These are phyloP conservation scores for Macrosiphum euphorbiae DNA, from an alignment of 2,888 invertebrate species.

Conservation along the genomic window DNA sequence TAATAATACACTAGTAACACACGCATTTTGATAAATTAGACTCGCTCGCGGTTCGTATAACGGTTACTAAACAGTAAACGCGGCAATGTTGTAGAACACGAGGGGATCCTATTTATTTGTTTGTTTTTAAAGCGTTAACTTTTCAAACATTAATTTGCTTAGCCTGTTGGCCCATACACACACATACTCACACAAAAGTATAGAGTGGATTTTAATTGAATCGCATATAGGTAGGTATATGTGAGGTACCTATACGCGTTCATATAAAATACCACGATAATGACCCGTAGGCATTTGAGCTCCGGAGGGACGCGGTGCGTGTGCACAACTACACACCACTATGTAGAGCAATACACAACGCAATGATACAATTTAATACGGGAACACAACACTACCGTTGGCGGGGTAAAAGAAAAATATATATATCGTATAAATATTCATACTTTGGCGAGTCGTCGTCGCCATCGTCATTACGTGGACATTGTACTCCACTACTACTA, in stretches of 20 bases:
- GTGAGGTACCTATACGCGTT: not conserved
- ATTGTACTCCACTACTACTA: not conserved
- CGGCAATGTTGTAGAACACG: not conserved
- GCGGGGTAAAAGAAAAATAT: not conserved
- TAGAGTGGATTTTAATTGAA: conserved; percentile 16
- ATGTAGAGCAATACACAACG: too few species aligned
- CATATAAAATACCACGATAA: conserved; percentile 9
- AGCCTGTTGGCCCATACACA: not conserved
- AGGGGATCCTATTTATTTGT: not conserved
- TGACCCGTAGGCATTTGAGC: conserved; percentile 23
- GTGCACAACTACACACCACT: not conserved
- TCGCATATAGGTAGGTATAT: not conserved
- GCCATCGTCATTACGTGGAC: not conserved
- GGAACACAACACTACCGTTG: not conserved
- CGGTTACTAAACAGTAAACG: not conserved
- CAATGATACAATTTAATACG: not conserved
- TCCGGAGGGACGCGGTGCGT: not conserved
- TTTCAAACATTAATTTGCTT: not conserved
- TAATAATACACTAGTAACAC: not conserved
- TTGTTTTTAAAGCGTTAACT: conserved; percentile 1
- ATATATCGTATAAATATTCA: conserved; percentile 18
- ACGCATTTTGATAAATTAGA: not conserved
- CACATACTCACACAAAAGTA: not conserved
- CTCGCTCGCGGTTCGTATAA: not conserved
- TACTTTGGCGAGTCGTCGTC: not conserved